A percentile compares a stretch with the other conserved stretches of the same genome.
phyloP scores from a whole-genome alignment of 2,888 invertebrate genomes.

The Drosophila pseudotakahashii region DNA sequence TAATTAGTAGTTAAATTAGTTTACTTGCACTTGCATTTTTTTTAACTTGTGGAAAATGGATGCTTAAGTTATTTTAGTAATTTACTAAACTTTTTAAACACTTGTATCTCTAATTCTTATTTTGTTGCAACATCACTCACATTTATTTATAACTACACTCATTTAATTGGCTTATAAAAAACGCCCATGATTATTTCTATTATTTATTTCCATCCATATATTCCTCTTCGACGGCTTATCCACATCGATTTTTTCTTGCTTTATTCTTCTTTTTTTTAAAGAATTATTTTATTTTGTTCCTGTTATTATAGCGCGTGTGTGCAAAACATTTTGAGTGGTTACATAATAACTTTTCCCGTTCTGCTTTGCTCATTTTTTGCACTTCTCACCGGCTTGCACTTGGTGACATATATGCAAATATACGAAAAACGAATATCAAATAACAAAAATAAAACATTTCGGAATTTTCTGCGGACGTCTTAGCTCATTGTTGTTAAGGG shows the following conservation, averaged over 20 bases:
- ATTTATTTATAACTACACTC: slow-evolving; percentile 3
- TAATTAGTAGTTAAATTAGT: slow-evolving; percentile 17
- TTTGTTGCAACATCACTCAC: slow-evolving; percentile 1
- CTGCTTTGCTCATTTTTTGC: slow-evolving; percentile 31
- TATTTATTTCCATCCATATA: slow-evolving; percentile 3
- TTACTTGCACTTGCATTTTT: not conserved
- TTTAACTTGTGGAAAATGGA: too few relatives aligned
- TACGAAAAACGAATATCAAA: slow-evolving; percentile 18
- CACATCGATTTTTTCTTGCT: not conserved
- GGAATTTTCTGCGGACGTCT: slow-evolving; percentile 33
- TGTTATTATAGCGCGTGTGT: slow-evolving; percentile 13
- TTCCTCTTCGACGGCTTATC: not conserved
- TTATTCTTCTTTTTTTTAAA: not conserved
- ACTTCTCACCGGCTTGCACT: slow-evolving; percentile 23
- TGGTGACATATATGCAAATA: slow-evolving; percentile 11
- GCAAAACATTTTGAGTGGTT: slow-evolving; percentile 32
- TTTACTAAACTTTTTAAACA: not conserved
- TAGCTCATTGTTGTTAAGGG: slow-evolving; percentile 5
- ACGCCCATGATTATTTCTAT: not conserved
- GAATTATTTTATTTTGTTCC: slow-evolving; percentile 19
- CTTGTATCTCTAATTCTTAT: too few relatives aligned
- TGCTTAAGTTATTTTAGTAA: too few relatives aligned
- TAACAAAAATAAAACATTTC: slow-evolving; percentile 8
- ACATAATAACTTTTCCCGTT: slow-evolving; percentile 43
- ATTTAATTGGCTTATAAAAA: slow-evolving; percentile 3